Evolutionary conservation across 30 jellyfish, hydroid and myxozoan genomes (phyloP).

Genomic region (Hydractinia echinata): DNA sequence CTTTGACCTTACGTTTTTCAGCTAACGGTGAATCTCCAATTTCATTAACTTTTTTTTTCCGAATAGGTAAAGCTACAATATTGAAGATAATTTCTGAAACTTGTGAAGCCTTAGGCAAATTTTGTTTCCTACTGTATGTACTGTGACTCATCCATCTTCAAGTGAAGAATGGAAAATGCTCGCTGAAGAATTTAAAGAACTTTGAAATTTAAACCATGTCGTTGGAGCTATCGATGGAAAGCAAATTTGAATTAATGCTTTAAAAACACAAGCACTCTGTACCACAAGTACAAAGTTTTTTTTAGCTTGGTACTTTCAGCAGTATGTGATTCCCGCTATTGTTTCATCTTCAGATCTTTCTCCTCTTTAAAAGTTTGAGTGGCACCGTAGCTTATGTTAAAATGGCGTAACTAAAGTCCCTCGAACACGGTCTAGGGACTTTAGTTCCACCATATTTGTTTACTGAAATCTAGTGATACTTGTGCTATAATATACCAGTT

Average conservation of each 20-base stretch:
- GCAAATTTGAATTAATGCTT: background rate
- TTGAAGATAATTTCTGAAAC: no score
- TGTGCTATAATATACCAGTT: no score
- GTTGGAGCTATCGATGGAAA: slow-evolving; percentile 9
- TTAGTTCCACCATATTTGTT: no score
- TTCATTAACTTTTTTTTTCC: no score
- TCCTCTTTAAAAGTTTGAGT: no score
- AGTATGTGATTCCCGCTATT: slow-evolving; percentile 16
- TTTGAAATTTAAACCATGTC: slow-evolving; percentile 7
- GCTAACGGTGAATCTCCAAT: no score
- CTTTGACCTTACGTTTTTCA: no score
- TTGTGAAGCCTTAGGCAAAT: slow-evolving; percentile 12
- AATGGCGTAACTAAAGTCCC: no score
- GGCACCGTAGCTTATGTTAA: no score
- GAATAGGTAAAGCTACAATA: slow-evolving; percentile 31
- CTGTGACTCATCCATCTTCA: slow-evolving; percentile 10
- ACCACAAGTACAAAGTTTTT: background rate
- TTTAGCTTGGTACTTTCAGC: background rate
- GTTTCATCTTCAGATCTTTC: slow-evolving; percentile 1
- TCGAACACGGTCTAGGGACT: no score
- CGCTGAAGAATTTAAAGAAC: slow-evolving; percentile 10
- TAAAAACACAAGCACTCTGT: slow-evolving; percentile 6
- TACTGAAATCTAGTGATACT: no score
- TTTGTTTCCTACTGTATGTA: slow-evolving; percentile 6
- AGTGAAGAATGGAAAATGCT: slow-evolving; percentile 24